Percentiles rank a stretch among this genome's conserved stretches.
phyloP scores from a whole-genome alignment of 2,888 invertebrate genomes.

The Trichogramma dendrolimi region DNA sequence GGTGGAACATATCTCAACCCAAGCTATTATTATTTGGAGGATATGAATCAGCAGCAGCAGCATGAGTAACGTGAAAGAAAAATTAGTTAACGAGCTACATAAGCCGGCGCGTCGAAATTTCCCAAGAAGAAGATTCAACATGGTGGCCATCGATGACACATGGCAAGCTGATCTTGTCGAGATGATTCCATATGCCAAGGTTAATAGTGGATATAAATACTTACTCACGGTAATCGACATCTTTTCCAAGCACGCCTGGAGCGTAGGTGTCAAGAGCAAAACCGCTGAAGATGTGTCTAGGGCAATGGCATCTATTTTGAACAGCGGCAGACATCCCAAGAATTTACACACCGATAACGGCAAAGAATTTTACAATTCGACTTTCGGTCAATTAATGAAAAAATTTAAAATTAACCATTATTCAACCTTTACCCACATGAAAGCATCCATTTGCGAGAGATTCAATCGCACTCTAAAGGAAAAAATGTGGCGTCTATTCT shows the following conservation, averaged over 20 bases:
- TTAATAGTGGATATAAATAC: slow-evolving; percentile 37
- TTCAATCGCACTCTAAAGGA: slow-evolving; percentile 23
- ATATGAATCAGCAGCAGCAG: too few species aligned
- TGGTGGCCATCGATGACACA: slow-evolving; percentile 37
- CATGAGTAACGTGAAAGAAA: too few species aligned
- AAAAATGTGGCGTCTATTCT: slow-evolving; percentile 1
- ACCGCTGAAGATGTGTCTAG: slow-evolving; percentile 35
- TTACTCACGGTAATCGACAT: slow-evolving; percentile 41
- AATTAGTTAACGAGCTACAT: slow-evolving; percentile 41
- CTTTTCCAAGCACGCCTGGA: slow-evolving; percentile 47
- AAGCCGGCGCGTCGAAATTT: slow-evolving; percentile 43
- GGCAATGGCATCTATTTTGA: slow-evolving; percentile 29
- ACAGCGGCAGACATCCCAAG: slow-evolving; percentile 21
- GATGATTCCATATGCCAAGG: slow-evolving; percentile 16
- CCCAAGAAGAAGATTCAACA: slow-evolving; percentile 41
- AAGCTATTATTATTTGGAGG: too few species aligned
- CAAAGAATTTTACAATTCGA: slow-evolving; percentile 28
- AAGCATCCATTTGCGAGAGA: slow-evolving; percentile 40
- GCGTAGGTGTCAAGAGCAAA: slow-evolving; percentile 43
- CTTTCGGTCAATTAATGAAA: slow-evolving; percentile 22
- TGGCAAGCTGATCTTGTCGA: slow-evolving; percentile 28
- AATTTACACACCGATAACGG: slow-evolving; percentile 26
- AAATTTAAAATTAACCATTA: slow-evolving; percentile 26
- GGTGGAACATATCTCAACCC: too few species aligned
- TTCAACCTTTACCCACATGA: slow-evolving; percentile 32